Conservation (phyloP, 2,113 vertebrate genomes). For the Saimiri boliviensis region DNA sequence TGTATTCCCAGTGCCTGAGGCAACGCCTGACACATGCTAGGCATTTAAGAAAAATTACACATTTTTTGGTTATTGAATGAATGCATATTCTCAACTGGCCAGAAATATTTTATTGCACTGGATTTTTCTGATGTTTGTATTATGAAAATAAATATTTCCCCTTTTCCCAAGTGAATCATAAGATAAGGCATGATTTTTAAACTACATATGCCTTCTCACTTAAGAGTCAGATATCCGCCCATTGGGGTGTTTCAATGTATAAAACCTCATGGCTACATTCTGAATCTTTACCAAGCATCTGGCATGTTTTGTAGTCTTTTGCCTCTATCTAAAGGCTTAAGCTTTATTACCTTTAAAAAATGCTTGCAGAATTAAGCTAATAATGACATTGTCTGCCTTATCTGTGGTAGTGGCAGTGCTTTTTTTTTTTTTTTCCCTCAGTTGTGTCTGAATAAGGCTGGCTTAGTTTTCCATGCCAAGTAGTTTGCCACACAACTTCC, state of each 20-base stretch:
- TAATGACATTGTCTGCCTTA: not conserved
- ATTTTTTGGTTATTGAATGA: not conserved
- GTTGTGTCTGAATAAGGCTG: not conserved
- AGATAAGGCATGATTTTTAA: not conserved
- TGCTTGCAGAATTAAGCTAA: not conserved
- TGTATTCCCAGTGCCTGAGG: not conserved
- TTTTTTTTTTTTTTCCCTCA: slow-evolving; percentile 15
- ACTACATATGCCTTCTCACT: not conserved
- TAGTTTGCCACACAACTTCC: not conserved
- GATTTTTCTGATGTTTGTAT: slow-evolving; percentile 14
- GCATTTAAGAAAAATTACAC: not conserved
- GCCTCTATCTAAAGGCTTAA: not conserved
- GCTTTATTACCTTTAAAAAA: not conserved
- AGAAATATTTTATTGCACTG: slow-evolving; percentile 8
- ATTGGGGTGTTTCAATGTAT: not conserved
- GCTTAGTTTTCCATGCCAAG: not conserved
- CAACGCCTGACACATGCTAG: not conserved
- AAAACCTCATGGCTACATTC: not conserved
- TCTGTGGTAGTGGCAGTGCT: not conserved
- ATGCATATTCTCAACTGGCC: not conserved
- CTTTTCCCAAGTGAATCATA: not conserved
- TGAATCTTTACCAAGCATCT: not conserved
- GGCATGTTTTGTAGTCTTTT: not conserved
- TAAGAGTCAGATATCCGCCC: not conserved
- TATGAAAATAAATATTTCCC: slow-evolving; percentile 26